phyloP scores from a whole-genome alignment of 2,888 invertebrate species.

The Limnephilus marmoratus region DNA sequence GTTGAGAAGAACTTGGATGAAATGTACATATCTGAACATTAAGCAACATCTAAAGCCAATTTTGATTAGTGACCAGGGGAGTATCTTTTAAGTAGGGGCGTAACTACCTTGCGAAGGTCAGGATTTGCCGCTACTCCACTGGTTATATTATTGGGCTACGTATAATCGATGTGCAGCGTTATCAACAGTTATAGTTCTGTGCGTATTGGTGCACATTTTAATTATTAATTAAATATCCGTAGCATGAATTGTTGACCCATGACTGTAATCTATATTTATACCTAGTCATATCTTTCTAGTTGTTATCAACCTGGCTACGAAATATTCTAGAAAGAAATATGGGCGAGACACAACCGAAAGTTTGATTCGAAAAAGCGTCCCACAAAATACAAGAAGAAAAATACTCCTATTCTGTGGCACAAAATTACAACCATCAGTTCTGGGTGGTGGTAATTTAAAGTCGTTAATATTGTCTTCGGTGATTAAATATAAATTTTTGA shows the following conservation, averaged over 20 bases:
- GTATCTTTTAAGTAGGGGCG: not conserved
- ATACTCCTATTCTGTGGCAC: too few species aligned
- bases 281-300: not conserved
- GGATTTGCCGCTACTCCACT: not conserved
- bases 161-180: not conserved
- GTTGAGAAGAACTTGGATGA: not conserved
- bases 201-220: not conserved
- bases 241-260: not conserved
- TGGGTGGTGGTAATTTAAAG: too few species aligned
- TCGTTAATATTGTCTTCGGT: too few species aligned
- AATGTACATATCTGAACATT: not conserved
- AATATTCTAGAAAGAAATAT: not conserved
- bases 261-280: not conserved
- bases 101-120: not conserved
- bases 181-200: not conserved
- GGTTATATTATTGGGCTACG: not conserved
- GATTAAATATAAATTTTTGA: too few species aligned
- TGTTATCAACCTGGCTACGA: not conserved
- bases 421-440: too few species aligned
- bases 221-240: not conserved
- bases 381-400: too few species aligned
- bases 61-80: too few species aligned
- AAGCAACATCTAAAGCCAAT: too few species aligned
- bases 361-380: too few species aligned
- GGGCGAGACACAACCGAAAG: not conserved